These are phyloP conservation scores for Microplitis mediator DNA, from an alignment of 1,140 invertebrate species.

Conservation along the genomic window DNA sequence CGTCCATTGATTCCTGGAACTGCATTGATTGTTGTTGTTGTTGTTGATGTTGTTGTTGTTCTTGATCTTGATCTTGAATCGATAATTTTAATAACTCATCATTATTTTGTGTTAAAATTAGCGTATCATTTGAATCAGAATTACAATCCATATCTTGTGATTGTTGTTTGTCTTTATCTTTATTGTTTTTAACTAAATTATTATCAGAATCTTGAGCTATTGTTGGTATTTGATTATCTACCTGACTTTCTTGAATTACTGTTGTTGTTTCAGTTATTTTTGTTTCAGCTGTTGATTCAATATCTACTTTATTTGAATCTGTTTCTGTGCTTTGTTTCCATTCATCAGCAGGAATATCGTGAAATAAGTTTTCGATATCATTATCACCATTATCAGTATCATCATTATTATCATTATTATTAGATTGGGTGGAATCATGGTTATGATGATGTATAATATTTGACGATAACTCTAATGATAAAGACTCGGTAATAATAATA, in stretches of 20 bases:
- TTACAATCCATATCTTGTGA: constrained; percentile 7
- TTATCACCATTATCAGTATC: neutral
- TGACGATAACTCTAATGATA: no score
- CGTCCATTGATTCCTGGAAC: neutral
- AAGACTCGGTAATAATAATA: neutral
- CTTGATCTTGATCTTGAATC: neutral
- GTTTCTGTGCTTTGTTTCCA: constrained; percentile 8
- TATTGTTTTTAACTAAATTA: no score
- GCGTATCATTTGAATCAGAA: constrained; percentile 38
- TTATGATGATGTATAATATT: no score
- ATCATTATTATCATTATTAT: no score
- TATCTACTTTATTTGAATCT: neutral
- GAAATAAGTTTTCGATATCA: constrained; percentile 18
- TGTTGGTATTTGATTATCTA: no score
- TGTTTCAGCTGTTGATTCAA: neutral
- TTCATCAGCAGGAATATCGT: constrained; percentile 31
- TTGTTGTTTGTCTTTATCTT: constrained; percentile 21
- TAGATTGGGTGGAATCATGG: no score
- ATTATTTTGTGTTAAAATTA: constrained; percentile 22
- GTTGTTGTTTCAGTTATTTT: neutral
- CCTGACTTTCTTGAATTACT: no score
- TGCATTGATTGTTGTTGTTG: neutral
- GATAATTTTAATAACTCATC: neutral
- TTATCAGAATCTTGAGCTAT: no score
- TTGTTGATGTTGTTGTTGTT: neutral